Conservation (phyloP, 2,888 invertebrate species). For the Cantharis lateralis region DNA sequence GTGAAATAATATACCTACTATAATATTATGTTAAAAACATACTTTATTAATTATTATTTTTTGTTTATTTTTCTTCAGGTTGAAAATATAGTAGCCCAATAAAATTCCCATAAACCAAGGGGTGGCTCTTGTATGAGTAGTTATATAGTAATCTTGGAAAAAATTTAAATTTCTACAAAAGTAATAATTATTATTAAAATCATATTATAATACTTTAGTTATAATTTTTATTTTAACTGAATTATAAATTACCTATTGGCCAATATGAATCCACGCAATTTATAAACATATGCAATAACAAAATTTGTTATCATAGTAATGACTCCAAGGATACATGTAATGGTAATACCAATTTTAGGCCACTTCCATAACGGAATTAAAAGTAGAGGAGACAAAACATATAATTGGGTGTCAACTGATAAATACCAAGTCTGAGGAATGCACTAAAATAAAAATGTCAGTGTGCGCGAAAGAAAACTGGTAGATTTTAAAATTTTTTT, state of each 20-base stretch:
- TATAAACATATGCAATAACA: background rate
- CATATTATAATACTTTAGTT: too few relatives aligned
- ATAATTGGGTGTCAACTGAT: background rate
- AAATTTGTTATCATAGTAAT: background rate
- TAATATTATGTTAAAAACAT: background rate
- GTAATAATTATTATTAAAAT: too few relatives aligned
- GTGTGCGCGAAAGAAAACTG: background rate
- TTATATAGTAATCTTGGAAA: background rate
- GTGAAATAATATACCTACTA: too few relatives aligned
- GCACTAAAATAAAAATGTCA: background rate
- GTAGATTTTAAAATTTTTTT: background rate
- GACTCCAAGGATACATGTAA: background rate
- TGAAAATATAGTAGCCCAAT: background rate
- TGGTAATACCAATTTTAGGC: background rate
- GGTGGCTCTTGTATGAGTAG: background rate
- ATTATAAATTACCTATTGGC: background rate
- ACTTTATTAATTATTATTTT: background rate
- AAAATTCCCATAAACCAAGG: background rate
- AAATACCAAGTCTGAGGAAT: background rate
- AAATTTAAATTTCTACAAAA: background rate
- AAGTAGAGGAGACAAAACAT: background rate
- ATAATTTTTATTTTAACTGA: background rate
- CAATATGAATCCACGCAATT: background rate
- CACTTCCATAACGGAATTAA: background rate
- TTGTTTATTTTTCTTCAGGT: constrained; percentile 23